Percentiles rank a stretch among this genome's conserved stretches.
Evolutionary conservation across 2,888 invertebrate species (phyloP).

Genomic region (Polydrusus pterygomalis): DNA sequence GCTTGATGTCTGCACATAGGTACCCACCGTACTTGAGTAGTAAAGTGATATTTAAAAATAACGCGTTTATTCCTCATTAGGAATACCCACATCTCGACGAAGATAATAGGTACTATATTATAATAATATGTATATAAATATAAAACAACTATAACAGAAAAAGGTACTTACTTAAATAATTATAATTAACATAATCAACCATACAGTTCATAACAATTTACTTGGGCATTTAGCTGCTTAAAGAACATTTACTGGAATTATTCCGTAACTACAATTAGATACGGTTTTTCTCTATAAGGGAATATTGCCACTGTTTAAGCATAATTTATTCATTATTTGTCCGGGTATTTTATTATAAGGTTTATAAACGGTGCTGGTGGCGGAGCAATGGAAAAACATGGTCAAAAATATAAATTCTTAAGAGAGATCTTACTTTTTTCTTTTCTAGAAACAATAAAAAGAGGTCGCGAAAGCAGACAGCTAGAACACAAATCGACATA

Average conservation of each 20-base stretch:
- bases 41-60: slow-evolving; percentile 1
- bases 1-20: not conserved
- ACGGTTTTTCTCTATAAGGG: slow-evolving; percentile 47
- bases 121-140: slow-evolving; percentile 5
- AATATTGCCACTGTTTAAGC: slow-evolving; percentile 42
- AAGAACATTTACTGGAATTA: slow-evolving; percentile 36
- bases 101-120: too few relatives aligned
- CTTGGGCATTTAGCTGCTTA: slow-evolving; percentile 38
- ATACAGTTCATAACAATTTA: slow-evolving; percentile 46
- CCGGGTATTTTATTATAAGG: slow-evolving; percentile 31
- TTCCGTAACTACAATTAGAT: slow-evolving; percentile 32
- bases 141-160: slow-evolving; percentile 28
- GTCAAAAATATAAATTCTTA: not conserved
- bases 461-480: too few relatives aligned
- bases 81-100: slow-evolving; percentile 30
- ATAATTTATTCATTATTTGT: slow-evolving; percentile 44
- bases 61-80: slow-evolving; percentile 4
- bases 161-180: slow-evolving; percentile 43
- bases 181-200: slow-evolving; percentile 41
- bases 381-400: not conserved
- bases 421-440: too few relatives aligned
- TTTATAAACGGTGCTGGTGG: slow-evolving; percentile 19
- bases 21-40: not conserved
- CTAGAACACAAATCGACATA: too few relatives aligned
- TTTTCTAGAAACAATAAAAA: too few relatives aligned